Evolutionary conservation across 2,888 invertebrate genomes (phyloP).

Genomic region (Lithosia quadra): DNA sequence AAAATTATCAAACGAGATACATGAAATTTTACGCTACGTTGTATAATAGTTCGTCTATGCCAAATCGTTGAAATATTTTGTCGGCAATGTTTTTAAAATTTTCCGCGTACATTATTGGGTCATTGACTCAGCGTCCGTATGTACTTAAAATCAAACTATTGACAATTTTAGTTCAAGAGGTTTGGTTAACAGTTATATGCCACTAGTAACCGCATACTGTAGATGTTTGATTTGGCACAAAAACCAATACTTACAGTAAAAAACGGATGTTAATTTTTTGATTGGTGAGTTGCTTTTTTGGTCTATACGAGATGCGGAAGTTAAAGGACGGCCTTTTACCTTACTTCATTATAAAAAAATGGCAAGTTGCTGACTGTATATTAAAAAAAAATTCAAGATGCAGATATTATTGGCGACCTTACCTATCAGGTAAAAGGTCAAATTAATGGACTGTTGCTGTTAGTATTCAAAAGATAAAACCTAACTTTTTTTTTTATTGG

Average conservation of each 20-base stretch:
- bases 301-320: not conserved
- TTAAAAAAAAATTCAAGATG: too few species aligned
- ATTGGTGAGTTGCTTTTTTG: not conserved
- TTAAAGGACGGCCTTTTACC: not conserved
- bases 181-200: constrained; percentile 8
- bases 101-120: not conserved
- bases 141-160: constrained; percentile 3
- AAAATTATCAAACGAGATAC: not conserved
- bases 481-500: too few species aligned
- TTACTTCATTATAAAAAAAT: not conserved
- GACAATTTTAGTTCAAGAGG: constrained; percentile 12
- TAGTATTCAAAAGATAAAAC: not conserved
- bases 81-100: not conserved
- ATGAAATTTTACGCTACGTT: not conserved
- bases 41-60: not conserved
- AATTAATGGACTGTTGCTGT: not conserved
- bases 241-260: not conserved
- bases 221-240: not conserved
- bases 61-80: not conserved
- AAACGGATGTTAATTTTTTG: constrained; percentile 5
- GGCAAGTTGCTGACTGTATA: not conserved
- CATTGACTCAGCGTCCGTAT: constrained; percentile 6
- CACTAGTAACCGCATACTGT: not conserved
- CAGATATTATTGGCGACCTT: too few species aligned
- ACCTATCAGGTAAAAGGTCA: not conserved